Base-by-base conservation (phyloP, 2,113 vertebrate species). In the Hyperopisus bebe region DNA sequence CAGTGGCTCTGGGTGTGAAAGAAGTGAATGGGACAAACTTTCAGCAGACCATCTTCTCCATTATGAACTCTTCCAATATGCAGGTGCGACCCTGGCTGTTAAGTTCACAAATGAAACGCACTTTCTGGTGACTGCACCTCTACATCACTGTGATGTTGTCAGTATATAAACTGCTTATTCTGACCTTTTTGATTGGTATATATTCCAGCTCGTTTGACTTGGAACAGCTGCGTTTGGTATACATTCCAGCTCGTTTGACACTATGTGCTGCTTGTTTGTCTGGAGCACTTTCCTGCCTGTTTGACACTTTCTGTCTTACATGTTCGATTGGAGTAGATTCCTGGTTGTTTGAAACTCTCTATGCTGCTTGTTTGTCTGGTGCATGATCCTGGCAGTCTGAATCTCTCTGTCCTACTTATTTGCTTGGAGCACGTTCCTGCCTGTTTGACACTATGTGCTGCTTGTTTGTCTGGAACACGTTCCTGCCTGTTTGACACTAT, bases 1-100 rank as follows among this genome's bases (percentile, higher is more conserved):
- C 96, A 82, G 92, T 99, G 94, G 97, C 97, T 93, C 89, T 99
- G 90, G 96, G 97, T 0, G 97, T 98, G 90, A 92, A 95, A 88
- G 95, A 95, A 94, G 95, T 95, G 88, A 93, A 97, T 88, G 94
- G 94, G 74, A 90, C 88, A 8, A 93, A 94, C 91, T 98, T 98
- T 90, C 90, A 89, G 11, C 85, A 95, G 91, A 96, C 96, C 7
- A 90, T 94, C 89, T 98, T 99, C 92, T 93, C 96, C 90, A 96
- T 98, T 90, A 93, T 92, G 66, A 93, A 97, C 83, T 93, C 97
- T 42, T 90, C 10, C 89, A 91, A 94, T 89, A 95, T 99, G 27
- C 95, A 97, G 98, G 98, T 99, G 95, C 21, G 74, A 35, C 21
- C 6, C 4, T 24, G 0, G 31, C 74, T 58, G 21, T 83, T 42